Conservation (phyloP, 1,140 invertebrate species). For the Sinonovacula constricta region DNA sequence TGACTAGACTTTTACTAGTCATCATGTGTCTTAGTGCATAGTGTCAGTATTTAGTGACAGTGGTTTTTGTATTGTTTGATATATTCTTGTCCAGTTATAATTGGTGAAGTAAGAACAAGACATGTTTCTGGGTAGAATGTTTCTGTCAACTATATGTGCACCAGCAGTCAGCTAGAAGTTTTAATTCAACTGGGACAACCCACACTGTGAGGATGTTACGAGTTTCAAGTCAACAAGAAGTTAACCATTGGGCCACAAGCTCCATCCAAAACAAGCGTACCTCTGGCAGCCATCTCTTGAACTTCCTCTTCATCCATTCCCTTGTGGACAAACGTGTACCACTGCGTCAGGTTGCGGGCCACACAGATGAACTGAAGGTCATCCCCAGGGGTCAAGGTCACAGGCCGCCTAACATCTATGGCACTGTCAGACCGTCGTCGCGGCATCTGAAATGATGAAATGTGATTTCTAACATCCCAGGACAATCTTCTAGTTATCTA, state of each 20-base stretch:
- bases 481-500: too few relatives aligned
- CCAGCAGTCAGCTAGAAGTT: neutral
- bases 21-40: too few relatives aligned
- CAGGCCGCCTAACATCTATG: slow-evolving; percentile 1
- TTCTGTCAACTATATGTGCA: neutral
- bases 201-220: neutral
- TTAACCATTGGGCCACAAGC: slow-evolving; percentile 17
- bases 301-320: slow-evolving; percentile 17
- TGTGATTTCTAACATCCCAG: too few relatives aligned
- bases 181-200: neutral
- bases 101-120: too few relatives aligned
- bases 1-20: too few relatives aligned
- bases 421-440: slow-evolving; percentile 25
- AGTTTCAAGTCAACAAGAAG: neutral
- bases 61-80: too few relatives aligned
- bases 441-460: slow-evolving; percentile 9
- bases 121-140: too few relatives aligned
- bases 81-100: too few relatives aligned
- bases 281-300: neutral
- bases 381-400: slow-evolving; percentile 6
- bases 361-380: slow-evolving; percentile 31
- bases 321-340: slow-evolving; percentile 41
- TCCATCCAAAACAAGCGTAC: neutral
- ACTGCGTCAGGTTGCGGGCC: slow-evolving; percentile 19
- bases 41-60: too few relatives aligned